Evolutionary conservation across 2,888 invertebrate genomes (phyloP).

Genomic region (Chrysopilus asiliformis): DNA sequence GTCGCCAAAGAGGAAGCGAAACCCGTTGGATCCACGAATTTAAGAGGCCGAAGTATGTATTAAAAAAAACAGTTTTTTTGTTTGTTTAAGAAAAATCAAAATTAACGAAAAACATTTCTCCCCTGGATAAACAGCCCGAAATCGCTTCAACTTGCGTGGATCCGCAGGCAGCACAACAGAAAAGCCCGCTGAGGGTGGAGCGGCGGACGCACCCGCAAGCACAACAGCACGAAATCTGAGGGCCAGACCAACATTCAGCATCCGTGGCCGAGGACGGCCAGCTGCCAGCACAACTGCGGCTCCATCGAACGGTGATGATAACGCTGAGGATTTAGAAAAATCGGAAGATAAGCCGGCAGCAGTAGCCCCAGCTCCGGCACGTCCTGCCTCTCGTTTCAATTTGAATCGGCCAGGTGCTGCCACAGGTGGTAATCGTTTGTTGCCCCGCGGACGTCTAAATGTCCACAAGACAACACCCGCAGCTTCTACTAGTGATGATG

Average conservation of each 20-base stretch:
- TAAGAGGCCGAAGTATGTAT: conserved; percentile 31
- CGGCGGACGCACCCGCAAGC: conserved; percentile 21
- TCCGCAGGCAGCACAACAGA: conserved; percentile 26
- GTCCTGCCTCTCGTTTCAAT: conserved; percentile 32
- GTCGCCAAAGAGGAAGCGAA: conserved; percentile 27
- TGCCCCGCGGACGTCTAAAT: conserved; percentile 27
- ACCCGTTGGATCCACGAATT: conserved; percentile 19
- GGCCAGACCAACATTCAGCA: conserved; percentile 26
- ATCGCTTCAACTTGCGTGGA: conserved; percentile 34
- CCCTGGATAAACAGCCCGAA: too few species aligned
- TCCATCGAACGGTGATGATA: conserved; percentile 17
- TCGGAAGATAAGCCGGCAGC: conserved; percentile 22
- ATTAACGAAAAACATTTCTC: conserved; percentile 5
- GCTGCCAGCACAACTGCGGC: conserved; percentile 23
- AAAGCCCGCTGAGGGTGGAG: conserved; percentile 19
- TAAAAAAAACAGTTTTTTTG: conserved; percentile 2
- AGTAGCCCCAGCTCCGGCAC: conserved; percentile 18
- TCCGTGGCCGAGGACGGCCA: conserved; percentile 30
- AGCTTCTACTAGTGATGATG: conserved; percentile 25
- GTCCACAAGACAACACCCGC: conserved; percentile 18
- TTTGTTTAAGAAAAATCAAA: neutral
- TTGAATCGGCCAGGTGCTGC: conserved; percentile 24
- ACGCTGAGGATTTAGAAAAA: conserved; percentile 7
- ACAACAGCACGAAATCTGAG: conserved; percentile 25
- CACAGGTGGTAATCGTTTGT: conserved; percentile 23